Conservation (phyloP, 2,113 vertebrate species). For the Phaethornis superciliosus region DNA sequence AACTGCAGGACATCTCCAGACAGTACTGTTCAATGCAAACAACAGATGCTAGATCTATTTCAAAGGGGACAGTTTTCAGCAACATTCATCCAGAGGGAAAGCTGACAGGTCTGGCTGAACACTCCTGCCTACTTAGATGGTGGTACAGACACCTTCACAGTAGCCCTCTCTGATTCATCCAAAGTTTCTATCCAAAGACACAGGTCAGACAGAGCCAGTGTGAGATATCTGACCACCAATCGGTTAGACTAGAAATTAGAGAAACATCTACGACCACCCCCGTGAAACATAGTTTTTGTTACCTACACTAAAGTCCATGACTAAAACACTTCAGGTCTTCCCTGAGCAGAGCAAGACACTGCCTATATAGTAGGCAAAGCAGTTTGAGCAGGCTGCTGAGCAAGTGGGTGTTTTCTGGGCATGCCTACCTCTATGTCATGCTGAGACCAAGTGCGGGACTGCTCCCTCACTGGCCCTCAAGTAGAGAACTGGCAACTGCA, state of each 20-base stretch:
- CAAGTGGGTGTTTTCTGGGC: not conserved
- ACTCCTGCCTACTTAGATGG: not conserved
- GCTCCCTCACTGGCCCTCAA: not conserved
- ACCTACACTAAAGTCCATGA: not conserved
- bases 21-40: not conserved
- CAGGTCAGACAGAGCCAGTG: not conserved
- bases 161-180: not conserved
- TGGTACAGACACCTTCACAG: not conserved
- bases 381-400: not conserved
- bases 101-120: not conserved
- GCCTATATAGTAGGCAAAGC: not conserved
- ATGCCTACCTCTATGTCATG: not conserved
- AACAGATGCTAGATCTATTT: not conserved
- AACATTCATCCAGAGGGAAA: not conserved
- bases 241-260: fast-evolving
- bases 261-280: not conserved
- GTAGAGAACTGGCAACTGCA: not conserved
- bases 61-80: not conserved
- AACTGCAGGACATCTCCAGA: not conserved
- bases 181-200: not conserved
- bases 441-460: not conserved
- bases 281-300: not conserved
- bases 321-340: not conserved
- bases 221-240: not conserved
- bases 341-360: not conserved